Base-by-base conservation (phyloP, 2,797 vertebrate genomes). In the Coluber constrictor region DNA sequence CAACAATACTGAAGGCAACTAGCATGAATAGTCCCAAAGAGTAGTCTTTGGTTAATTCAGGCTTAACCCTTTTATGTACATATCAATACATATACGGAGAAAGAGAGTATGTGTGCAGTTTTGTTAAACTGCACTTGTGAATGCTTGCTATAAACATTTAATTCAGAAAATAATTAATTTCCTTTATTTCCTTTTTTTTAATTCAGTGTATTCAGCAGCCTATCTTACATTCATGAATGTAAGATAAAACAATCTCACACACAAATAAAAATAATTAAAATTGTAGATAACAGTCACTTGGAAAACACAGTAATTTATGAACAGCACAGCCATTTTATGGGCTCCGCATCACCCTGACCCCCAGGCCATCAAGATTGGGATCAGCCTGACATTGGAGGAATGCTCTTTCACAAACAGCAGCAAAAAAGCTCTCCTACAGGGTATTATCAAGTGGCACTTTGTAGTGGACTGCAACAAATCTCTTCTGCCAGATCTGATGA, bases 111-210 rank as follows among this genome's bases (percentile, higher is more conserved):
- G 47, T 20, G 12, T 91, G 25, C 90, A 94, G 79, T 15, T 43
- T 25, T 66, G 32, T 20, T 92, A 92, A 89, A 92, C 43, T 94
- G n/a, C 91, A 5, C 47, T 1, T 74, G 74, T 94, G 29, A 11
- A 8, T 59, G 37, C 60, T 92, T 93, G 83, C 54, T 47, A 60
- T 92, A 88, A 57, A 79, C 79, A n/a, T 51, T 12, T 79, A 59
- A 18, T 93, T 92, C n/a, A 87, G 91, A 87, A 93, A n/a, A 43
- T 16, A 74, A 74, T 37, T 74, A 66, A 70, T n/a, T n/a, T n/a
- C n/a, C 29, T 70, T 70, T 66, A 66, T 66, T 66, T 66, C 29
- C 12, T n/a, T 66, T 66, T n/a, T n/a, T 70, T 70, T 16, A 3
- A 74, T 37, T 74, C 7, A 37, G 18, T 79, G 8, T 79, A 20